phyloP scores from a whole-genome alignment of 2,888 invertebrate species.

The Chrysodeixis includens region DNA sequence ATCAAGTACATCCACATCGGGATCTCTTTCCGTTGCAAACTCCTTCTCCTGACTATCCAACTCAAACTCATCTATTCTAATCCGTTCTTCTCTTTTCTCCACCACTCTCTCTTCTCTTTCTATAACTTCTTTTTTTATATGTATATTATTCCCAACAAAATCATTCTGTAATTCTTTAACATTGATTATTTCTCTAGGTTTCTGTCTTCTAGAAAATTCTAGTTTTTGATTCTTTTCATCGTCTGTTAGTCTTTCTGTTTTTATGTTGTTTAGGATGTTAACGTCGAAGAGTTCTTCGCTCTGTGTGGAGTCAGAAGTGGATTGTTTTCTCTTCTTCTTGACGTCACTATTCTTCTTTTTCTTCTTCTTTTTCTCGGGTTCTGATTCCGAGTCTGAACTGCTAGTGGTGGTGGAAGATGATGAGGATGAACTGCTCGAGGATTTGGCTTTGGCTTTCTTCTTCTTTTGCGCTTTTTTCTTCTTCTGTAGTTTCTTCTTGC shows the following conservation, averaged over 20 bases:
- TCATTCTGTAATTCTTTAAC: slow-evolving; percentile 85
- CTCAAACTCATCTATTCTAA: slow-evolving; percentile 24
- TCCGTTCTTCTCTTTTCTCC: slow-evolving; percentile 19
- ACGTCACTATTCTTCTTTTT: slow-evolving; percentile 59
- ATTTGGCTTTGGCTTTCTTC: slow-evolving; percentile 70
- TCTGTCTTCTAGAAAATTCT: slow-evolving; percentile 75
- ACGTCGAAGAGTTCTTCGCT: slow-evolving; percentile 81
- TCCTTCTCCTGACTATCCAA: slow-evolving; percentile 36
- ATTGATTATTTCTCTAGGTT: slow-evolving; percentile 81
- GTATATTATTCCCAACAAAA: slow-evolving; percentile 79
- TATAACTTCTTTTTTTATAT: slow-evolving; percentile 79
- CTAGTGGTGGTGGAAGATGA: slow-evolving; percentile 45
- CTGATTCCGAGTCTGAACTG: slow-evolving; percentile 62
- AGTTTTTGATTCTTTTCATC: slow-evolving; percentile 76
- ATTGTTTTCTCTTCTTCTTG: slow-evolving; percentile 70
- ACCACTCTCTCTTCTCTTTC: slow-evolving; percentile 55
- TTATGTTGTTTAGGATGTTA: slow-evolving; percentile 83
- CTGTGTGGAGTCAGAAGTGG: slow-evolving; percentile 71
- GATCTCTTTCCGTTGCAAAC: slow-evolving; percentile 37
- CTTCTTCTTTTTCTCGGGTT: slow-evolving; percentile 55
- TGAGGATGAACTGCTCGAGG: slow-evolving; percentile 67
- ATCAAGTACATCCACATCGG: slow-evolving; percentile 11
- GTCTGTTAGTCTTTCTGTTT: slow-evolving; percentile 81
- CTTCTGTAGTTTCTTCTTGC: slow-evolving; percentile 76
- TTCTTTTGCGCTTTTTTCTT: slow-evolving; percentile 77